Conservation (phyloP, 2,797 vertebrate genomes). For the Lagorchestes hirsutus region DNA sequence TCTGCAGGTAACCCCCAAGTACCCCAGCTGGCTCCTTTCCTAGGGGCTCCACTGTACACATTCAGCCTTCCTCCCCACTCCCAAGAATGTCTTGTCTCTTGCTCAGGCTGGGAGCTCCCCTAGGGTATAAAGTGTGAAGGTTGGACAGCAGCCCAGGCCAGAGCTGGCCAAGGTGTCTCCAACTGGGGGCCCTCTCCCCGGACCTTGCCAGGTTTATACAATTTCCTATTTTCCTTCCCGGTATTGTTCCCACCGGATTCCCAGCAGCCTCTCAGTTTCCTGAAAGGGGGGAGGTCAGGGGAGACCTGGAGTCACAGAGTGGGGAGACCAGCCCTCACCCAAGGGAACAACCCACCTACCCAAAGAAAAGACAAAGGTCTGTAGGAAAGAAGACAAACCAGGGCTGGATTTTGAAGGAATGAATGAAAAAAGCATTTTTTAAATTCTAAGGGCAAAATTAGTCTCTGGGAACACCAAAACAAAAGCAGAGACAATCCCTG, state of each 20-base stretch:
- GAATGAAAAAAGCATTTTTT: background rate
- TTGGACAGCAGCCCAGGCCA: background rate
- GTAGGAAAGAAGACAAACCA: fast-evolving
- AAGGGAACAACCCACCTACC: background rate
- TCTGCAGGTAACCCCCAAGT: background rate
- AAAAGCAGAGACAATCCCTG: slow-evolving; percentile 71
- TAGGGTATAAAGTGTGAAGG: background rate
- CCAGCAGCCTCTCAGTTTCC: background rate
- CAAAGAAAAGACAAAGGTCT: background rate
- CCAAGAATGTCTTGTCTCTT: background rate
- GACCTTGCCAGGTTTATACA: background rate
- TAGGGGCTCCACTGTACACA: background rate
- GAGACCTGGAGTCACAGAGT: background rate
- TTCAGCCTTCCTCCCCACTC: background rate
- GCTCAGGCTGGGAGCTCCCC: background rate
- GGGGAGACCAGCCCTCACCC: background rate
- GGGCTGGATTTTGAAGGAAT: background rate
- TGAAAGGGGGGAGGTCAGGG: background rate
- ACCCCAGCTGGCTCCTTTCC: background rate
- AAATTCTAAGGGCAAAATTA: background rate
- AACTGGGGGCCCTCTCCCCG: background rate
- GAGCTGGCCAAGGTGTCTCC: background rate
- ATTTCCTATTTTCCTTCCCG: slow-evolving; percentile 5
- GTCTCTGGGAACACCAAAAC: background rate
- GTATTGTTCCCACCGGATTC: background rate